Percentiles rank a stretch among this genome's conserved stretches.
phyloP scores from a whole-genome alignment of 1,140 invertebrate genomes.

The Marisa cornuarietis region DNA sequence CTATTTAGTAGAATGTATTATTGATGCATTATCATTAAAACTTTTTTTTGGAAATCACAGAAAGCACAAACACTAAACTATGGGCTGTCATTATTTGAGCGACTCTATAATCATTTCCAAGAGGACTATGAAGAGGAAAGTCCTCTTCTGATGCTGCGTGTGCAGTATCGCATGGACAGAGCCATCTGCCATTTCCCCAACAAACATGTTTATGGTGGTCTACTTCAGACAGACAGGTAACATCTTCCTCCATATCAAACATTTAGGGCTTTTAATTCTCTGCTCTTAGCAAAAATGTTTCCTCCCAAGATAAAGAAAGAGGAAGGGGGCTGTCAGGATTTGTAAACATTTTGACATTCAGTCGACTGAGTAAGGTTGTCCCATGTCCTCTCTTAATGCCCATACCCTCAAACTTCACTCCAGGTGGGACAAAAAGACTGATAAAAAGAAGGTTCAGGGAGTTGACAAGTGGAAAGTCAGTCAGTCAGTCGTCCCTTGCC shows the following conservation, averaged over 20 bases:
- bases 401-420: too few relatives aligned
- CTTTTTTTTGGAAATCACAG: constrained; percentile 36
- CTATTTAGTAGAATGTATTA: neutral
- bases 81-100: constrained; percentile 58
- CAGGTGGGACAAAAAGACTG: too few relatives aligned
- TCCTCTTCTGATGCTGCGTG: constrained; percentile 50
- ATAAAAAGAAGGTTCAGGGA: too few relatives aligned
- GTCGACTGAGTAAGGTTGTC: too few relatives aligned
- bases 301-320: too few relatives aligned
- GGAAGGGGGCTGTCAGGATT: too few relatives aligned
- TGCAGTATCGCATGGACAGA: constrained; percentile 58
- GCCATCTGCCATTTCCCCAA: constrained; percentile 55
- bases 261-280: too few relatives aligned
- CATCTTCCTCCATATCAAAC: neutral
- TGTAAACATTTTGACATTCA: too few relatives aligned
- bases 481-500: too few relatives aligned
- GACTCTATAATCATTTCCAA: constrained; percentile 51
- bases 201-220: constrained; percentile 47
- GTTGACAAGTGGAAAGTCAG: too few relatives aligned
- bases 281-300: too few relatives aligned
- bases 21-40: neutral
- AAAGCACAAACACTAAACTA: constrained; percentile 45
- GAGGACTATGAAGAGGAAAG: constrained; percentile 1
- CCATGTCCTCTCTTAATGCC: too few relatives aligned
- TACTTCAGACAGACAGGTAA: constrained; percentile 48